phyloP scores from a whole-genome alignment of 2,888 invertebrate genomes.

The Sesia bembeciformis region DNA sequence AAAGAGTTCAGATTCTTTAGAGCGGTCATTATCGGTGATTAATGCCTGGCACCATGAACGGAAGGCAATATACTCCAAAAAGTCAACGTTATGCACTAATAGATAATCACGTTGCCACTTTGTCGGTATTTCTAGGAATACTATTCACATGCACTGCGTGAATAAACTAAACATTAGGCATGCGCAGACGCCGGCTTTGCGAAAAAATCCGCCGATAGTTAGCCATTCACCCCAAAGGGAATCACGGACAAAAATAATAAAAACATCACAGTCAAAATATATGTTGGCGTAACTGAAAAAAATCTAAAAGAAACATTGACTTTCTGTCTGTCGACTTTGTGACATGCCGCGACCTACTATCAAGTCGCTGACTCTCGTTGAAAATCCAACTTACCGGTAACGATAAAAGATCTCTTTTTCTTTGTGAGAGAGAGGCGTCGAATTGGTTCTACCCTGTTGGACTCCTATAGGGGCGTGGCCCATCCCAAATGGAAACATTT shows the following conservation, averaged over 20 bases:
- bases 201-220: constrained; percentile 47
- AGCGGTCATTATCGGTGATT: constrained; percentile 43
- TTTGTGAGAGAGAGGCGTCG: constrained; percentile 1
- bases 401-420: neutral
- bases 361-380: neutral
- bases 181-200: constrained; percentile 45
- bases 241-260: constrained; percentile 72
- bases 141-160: constrained; percentile 19
- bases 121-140: constrained; percentile 60
- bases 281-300: constrained; percentile 58
- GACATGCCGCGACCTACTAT: constrained; percentile 47
- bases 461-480: constrained; percentile 60
- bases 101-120: constrained; percentile 56
- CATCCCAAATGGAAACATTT: constrained; percentile 72
- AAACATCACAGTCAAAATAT: constrained; percentile 75
- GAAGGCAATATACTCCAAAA: constrained; percentile 65
- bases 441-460: constrained; percentile 29
- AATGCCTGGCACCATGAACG: constrained; percentile 49
- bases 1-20: constrained; percentile 14
- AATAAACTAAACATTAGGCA: constrained; percentile 40
- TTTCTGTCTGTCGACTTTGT: constrained; percentile 63
- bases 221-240: constrained; percentile 45
- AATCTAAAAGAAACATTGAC: constrained; percentile 58
- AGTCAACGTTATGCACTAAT: constrained; percentile 57
- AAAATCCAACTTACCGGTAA: neutral